These are phyloP conservation scores for Microcebus jonahi DNA, from an alignment of 2,113 vertebrate genomes.

Conservation along the genomic window DNA sequence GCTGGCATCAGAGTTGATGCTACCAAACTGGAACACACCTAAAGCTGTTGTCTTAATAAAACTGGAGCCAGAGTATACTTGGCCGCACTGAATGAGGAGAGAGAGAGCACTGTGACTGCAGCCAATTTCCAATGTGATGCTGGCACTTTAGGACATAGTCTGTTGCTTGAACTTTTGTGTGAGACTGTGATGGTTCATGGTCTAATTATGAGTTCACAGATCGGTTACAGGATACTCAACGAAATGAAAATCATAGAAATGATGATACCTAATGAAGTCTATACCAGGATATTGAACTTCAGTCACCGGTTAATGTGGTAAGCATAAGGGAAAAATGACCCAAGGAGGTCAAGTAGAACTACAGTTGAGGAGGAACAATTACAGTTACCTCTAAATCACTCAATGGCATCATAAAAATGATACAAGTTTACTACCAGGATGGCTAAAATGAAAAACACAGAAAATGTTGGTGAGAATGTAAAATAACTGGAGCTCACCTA, in stretches of 20 bases:
- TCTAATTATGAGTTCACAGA: neutral
- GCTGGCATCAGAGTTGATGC: neutral
- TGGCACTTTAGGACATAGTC: neutral
- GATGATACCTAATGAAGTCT: neutral
- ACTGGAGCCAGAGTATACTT: neutral
- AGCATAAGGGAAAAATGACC: neutral
- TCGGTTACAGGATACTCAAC: neutral
- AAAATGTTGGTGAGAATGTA: neutral
- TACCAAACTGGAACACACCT: neutral
- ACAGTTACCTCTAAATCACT: neutral
- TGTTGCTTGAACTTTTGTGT: neutral
- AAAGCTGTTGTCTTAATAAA: neutral
- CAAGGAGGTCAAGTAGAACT: neutral
- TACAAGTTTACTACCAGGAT: neutral
- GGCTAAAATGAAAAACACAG: neutral
- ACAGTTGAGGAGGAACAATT: neutral
- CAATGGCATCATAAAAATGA: neutral
- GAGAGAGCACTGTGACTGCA: rapidly evolving
- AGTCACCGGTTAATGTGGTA: neutral
- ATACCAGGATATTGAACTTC: neutral
- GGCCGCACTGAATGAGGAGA: neutral
- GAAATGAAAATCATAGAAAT: neutral
- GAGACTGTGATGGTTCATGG: neutral
- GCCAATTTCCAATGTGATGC: neutral
- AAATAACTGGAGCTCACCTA: neutral